phyloP scores from a whole-genome alignment of 2,113 vertebrate species.

The Leucoraja erinaceus region DNA sequence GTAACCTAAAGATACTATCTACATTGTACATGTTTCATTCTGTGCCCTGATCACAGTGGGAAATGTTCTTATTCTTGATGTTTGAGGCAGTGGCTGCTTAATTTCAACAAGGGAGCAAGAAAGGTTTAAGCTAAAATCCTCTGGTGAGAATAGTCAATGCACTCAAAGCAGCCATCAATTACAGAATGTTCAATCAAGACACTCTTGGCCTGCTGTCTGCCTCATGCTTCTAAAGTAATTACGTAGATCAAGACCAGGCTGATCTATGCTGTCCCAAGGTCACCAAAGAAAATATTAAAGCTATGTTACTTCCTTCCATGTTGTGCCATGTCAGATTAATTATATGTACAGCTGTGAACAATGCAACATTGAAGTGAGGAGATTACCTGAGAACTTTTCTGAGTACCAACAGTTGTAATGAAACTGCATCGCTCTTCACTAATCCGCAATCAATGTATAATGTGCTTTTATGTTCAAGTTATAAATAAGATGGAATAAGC shows the following conservation, averaged over 20 bases:
- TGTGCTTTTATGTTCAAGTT: neutral
- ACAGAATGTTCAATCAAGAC: neutral
- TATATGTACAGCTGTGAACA: neutral
- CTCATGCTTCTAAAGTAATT: neutral
- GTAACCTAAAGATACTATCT: neutral
- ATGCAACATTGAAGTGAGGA: neutral
- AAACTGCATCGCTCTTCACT: neutral
- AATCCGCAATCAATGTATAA: neutral
- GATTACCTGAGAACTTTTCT: neutral
- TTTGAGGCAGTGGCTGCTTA: neutral
- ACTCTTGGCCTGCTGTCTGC: neutral
- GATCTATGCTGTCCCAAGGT: neutral
- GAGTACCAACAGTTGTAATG: neutral
- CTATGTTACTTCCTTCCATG: neutral
- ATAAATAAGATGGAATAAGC: neutral
- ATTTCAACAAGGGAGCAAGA: neutral
- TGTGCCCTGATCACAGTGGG: neutral
- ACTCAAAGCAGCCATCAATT: neutral
- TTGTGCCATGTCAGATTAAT: neutral
- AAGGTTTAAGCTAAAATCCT: neutral
- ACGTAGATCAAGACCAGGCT: neutral
- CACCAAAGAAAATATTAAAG: neutral
- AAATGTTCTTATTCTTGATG: neutral
- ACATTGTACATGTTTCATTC: neutral
- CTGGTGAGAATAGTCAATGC: neutral